Evolutionary conservation across 92 coral and sea anemone genomes (phyloP).

Genomic region (Galaxea fascicularis): DNA sequence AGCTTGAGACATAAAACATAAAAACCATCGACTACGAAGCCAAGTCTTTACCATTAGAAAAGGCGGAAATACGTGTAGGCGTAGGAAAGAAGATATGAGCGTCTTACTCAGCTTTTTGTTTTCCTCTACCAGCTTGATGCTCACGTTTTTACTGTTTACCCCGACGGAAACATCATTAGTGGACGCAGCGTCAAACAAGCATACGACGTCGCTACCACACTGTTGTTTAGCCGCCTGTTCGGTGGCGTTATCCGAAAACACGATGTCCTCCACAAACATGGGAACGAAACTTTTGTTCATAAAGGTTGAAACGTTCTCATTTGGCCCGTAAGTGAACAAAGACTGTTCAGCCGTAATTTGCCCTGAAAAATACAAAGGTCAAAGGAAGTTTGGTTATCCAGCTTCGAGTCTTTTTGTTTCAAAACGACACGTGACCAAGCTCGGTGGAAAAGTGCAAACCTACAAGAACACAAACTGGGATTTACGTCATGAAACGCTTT

Average conservation of each 20-base stretch:
- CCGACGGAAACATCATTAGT: conserved; percentile 77
- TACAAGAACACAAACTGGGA: too few species aligned
- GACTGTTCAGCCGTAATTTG: conserved; percentile 62
- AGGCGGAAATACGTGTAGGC: too few species aligned
- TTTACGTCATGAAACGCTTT: too few species aligned
- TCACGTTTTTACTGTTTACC: conserved; percentile 51
- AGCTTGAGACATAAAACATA: too few species aligned
- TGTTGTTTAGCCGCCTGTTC: conserved; percentile 36
- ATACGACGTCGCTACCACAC: conserved; percentile 63
- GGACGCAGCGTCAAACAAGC: conserved; percentile 82
- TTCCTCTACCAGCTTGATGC: conserved; percentile 64
- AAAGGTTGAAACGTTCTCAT: conserved; percentile 62
- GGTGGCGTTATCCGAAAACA: conserved; percentile 51
- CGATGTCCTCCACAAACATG: conserved; percentile 69
- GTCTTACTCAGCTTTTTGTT: conserved; percentile 63
- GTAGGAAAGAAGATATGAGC: not conserved
- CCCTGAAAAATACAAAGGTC: conserved; percentile 45
- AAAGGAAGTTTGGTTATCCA: not conserved
- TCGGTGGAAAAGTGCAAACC: too few species aligned
- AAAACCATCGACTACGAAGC: too few species aligned
- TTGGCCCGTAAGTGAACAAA: conserved; percentile 72
- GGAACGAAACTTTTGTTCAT: conserved; percentile 67
- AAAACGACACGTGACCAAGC: too few species aligned
- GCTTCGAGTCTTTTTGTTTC: not conserved
- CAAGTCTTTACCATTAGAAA: too few species aligned